Evolutionary conservation across 2,797 vertebrate genomes (phyloP), one percentile per base, ranked within the genome.

Genomic region (Gobio occitaniae): DNA sequence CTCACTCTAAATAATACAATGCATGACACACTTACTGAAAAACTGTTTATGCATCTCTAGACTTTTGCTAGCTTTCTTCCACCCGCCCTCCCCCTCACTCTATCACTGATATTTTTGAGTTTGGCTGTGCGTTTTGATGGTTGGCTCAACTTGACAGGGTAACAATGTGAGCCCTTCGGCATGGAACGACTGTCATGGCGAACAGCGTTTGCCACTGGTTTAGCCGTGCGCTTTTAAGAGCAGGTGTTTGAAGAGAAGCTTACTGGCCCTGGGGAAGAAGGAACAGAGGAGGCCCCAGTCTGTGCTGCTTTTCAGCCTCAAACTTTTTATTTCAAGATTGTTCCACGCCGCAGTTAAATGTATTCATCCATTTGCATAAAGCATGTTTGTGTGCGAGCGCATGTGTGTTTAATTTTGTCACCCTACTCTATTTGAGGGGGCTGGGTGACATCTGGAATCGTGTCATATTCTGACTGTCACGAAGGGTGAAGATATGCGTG

Each of bases 301-400:
- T 89, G 87, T 87, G 90, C 90, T 87, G 80, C 89, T 88, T 89
- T 87, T 90, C 87, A 75, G 85, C 79, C 48, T 84, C 86, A 83
- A 88, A 91, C 74, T 86, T 86, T 92, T 83, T 91, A 88, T 92
- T 92, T 90, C 81, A 85, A 90, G 88, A 90, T 83, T 59, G 80
- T 83, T 84, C 74, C 66, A 90, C 87, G 89, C 80, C 78, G 86
- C 84, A 77, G 83, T 80, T 85, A 90, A 90, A 90, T 90, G 66
- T 88, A 91, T 90, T 88, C 86, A 91, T 1, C 25, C 74, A 91
- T 93, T 93, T 91, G 90, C 91, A 93, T 91, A 89, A 75, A 77
- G 69, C n/a, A 72, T 78, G 80, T 71, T 52, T 78, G 44, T 72
- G 56, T 70, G 47, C 69, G 68, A 71, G 84, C 6, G 54, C 41